These are phyloP conservation scores for Solea solea DNA, from an alignment of 2,113 vertebrate genomes.

Conservation along the genomic window DNA sequence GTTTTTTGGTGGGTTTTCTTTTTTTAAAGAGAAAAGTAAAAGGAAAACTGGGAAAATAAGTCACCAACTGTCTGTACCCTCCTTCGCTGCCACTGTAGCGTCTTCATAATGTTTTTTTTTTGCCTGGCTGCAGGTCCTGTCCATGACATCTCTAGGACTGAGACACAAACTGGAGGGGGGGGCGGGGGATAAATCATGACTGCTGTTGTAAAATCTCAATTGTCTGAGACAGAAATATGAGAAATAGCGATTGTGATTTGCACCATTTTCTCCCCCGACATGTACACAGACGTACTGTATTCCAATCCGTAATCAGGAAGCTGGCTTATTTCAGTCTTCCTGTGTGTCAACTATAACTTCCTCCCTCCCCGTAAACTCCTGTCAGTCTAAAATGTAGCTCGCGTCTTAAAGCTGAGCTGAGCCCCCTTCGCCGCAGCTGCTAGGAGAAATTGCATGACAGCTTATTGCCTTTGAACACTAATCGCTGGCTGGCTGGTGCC, in stretches of 20 bases:
- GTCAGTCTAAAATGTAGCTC: slow-evolving; percentile 31
- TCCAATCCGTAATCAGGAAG: slow-evolving; percentile 63
- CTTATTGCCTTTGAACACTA: slow-evolving; percentile 34
- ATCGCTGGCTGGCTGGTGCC: slow-evolving; percentile 28
- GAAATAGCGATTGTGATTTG: slow-evolving; percentile 11
- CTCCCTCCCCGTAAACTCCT: slow-evolving; percentile 29
- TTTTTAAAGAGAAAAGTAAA: no score
- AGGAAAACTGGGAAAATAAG: no score
- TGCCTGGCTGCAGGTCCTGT: no score
- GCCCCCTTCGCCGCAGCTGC: slow-evolving; percentile 30
- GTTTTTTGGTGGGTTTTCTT: no score
- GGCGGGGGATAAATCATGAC: neutral
- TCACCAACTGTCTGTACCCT: no score
- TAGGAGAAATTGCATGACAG: slow-evolving; percentile 41
- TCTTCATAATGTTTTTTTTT: no score
- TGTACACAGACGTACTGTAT: slow-evolving; percentile 5
- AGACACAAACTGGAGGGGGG: neutral
- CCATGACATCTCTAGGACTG: slow-evolving; percentile 19
- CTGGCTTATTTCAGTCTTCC: slow-evolving; percentile 62
- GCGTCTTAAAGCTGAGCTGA: slow-evolving; percentile 30
- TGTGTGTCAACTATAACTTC: slow-evolving; percentile 52
- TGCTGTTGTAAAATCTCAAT: neutral
- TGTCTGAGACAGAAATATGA: neutral
- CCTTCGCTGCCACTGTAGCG: no score
- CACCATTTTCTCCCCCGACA: neutral